These are phyloP conservation scores for Nothocercus julius DNA, from an alignment of 2,113 vertebrate genomes.

Conservation along the genomic window DNA sequence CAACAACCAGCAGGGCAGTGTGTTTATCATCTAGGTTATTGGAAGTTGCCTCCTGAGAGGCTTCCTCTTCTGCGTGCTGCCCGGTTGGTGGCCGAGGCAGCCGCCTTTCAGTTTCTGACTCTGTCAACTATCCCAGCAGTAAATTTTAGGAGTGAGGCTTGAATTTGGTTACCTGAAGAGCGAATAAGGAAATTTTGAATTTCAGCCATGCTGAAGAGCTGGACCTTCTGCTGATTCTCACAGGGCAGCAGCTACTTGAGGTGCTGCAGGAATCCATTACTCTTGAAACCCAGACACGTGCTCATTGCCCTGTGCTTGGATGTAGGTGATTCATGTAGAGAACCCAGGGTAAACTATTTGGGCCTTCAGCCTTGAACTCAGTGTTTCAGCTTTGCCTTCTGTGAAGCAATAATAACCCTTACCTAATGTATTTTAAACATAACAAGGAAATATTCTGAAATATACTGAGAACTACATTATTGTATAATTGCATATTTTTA, in stretches of 20 bases:
- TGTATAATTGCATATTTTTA: background rate
- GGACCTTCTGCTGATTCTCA: background rate
- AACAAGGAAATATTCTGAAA: background rate
- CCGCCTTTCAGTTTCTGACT: fast-evolving
- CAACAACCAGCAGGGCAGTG: background rate
- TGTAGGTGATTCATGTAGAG: background rate
- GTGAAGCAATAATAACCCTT: background rate
- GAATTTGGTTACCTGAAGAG: background rate
- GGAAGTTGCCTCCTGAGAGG: background rate
- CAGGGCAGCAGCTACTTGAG: fast-evolving
- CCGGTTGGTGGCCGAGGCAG: fast-evolving
- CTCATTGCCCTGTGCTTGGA: background rate
- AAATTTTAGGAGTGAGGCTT: background rate
- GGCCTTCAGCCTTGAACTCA: background rate
- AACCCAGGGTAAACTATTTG: background rate
- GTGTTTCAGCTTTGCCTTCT: background rate
- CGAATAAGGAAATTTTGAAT: background rate
- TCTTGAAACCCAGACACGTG: background rate
- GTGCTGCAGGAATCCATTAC: background rate
- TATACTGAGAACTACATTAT: fast-evolving
- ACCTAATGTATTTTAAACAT: background rate
- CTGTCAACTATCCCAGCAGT: fast-evolving
- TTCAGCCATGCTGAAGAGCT: background rate
- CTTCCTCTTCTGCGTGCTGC: fast-evolving
- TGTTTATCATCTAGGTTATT: background rate